These are phyloP conservation scores for Caenorhabditis wallacei DNA, from an alignment of 2,888 invertebrate species.

Conservation along the genomic window DNA sequence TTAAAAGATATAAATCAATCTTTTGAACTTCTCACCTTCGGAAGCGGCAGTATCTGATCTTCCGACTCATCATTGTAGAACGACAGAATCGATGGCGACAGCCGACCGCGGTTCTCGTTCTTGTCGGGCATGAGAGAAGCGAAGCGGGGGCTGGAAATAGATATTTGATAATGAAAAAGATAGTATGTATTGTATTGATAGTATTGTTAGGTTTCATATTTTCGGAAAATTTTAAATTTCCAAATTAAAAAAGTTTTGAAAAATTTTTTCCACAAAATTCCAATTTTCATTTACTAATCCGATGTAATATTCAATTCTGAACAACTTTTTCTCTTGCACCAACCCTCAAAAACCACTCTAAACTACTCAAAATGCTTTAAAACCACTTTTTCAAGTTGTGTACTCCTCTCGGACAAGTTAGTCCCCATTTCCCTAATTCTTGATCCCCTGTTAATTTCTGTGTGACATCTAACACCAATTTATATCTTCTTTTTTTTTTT, in stretches of 20 bases:
- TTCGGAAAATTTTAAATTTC: too few relatives aligned
- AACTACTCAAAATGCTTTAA: too few relatives aligned
- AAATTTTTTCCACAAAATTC: neutral
- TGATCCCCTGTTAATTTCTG: neutral
- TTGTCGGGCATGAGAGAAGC: conserved; percentile 80
- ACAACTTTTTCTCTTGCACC: too few relatives aligned
- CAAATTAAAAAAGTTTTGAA: too few relatives aligned
- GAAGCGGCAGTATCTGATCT: conserved; percentile 69
- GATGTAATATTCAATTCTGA: too few relatives aligned
- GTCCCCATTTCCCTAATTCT: neutral
- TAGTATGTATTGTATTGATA: too few relatives aligned
- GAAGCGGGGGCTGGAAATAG: conserved; percentile 72
- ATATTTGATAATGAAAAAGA: neutral
- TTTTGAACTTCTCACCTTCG: conserved; percentile 64
- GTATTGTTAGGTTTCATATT: too few relatives aligned
- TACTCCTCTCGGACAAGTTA: too few relatives aligned
- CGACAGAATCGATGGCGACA: conserved; percentile 79
- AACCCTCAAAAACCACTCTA: too few relatives aligned
- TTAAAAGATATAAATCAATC: conserved; percentile 26
- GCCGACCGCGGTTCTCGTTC: conserved; percentile 64
- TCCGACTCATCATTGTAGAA: conserved; percentile 75
- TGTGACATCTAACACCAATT: neutral
- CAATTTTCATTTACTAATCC: neutral
- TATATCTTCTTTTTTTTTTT: neutral
- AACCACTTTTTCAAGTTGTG: too few relatives aligned